Evolutionary conservation across 2,113 vertebrate species (phyloP), one percentile per base, ranked within the genome.

Genomic region (Morone chrysops): DNA sequence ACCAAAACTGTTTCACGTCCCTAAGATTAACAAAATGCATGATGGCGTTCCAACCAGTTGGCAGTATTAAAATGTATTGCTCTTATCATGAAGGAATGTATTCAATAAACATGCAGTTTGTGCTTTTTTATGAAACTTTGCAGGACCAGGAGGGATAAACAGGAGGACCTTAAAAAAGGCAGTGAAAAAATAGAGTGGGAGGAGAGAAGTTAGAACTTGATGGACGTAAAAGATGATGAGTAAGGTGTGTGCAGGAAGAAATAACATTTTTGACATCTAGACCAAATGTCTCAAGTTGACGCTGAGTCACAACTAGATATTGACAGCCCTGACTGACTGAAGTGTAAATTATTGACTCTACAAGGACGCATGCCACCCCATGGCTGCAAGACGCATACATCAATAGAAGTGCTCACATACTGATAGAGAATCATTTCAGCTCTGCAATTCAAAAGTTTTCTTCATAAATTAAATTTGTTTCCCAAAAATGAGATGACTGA

Each of bases 291-390:
- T 71, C 17, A 81, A 84, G 75, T 78, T 68, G 75, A 48, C 76
- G 71, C 54, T 4, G n/a, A 71, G 72, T 53, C 73, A 31, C 56
- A 60, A 40, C 22, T 41, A 70, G 60, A 83, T 86, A 89, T 83
- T 18, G 83, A 83, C 77, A 81, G 41, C 2, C 38, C 18, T 54
- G 72, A 82, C 59, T 81, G 73, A 84, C 72, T 85, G 82, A 91
- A 87, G 82, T 90, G 89, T 85, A 87, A 88, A 90, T 90, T 80
- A 88, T 80, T 69, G 60, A 84, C 75, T 84, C 10, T 62, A 80
- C 84, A 89, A 91, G 80, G 86, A 86, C 51, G 7, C 48, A 63
- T 22, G 57, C 22, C 75, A 72, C 72, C 87, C 22, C 8, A 65
- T 80, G 75, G 60, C 80, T 54, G 51, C 65, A 68, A 18, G 70